A percentile compares a stretch with the other conserved stretches of the same genome.
phyloP scores from a whole-genome alignment of 1,140 invertebrate species.

The Phymorhynchus buccinoides region DNA sequence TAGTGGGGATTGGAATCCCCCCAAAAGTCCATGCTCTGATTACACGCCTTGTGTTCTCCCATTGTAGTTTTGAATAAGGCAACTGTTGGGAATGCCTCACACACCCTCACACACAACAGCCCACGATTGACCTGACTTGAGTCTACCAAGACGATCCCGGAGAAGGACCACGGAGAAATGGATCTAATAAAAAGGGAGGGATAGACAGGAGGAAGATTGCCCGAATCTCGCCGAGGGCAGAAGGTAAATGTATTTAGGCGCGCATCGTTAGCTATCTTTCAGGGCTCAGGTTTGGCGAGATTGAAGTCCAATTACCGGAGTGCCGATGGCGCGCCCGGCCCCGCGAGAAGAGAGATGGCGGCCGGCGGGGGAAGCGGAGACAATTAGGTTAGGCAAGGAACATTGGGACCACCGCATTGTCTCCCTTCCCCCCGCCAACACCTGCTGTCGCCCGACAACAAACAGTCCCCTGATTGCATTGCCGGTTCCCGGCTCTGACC shows the following conservation, averaged over 20 bases:
- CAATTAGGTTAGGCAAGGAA: constrained; percentile 10
- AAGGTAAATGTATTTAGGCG: constrained; percentile 11
- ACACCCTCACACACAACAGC: not conserved
- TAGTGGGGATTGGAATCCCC: not conserved
- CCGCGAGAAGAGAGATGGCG: not conserved
- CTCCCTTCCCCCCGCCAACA: not conserved
- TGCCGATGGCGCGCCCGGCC: not conserved
- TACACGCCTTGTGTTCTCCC: not conserved
- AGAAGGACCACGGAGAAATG: not conserved
- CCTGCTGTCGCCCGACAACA: not conserved
- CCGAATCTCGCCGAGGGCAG: not conserved
- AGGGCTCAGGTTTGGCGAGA: constrained; percentile 19
- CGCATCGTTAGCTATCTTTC: constrained; percentile 29
- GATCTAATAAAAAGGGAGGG: not conserved
- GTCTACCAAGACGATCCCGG: not conserved
- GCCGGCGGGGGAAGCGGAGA: not conserved
- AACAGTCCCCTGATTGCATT: not conserved
- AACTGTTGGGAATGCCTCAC: not conserved
- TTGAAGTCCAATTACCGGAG: constrained; percentile 24
- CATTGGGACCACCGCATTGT: not conserved
- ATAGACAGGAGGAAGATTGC: not conserved
- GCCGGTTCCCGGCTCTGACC: not conserved
- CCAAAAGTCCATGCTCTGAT: not conserved
- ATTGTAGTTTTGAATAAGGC: not conserved
- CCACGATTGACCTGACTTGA: not conserved